phyloP scores from a whole-genome alignment of 2,797 vertebrate genomes.

The Limosa lapponica region DNA sequence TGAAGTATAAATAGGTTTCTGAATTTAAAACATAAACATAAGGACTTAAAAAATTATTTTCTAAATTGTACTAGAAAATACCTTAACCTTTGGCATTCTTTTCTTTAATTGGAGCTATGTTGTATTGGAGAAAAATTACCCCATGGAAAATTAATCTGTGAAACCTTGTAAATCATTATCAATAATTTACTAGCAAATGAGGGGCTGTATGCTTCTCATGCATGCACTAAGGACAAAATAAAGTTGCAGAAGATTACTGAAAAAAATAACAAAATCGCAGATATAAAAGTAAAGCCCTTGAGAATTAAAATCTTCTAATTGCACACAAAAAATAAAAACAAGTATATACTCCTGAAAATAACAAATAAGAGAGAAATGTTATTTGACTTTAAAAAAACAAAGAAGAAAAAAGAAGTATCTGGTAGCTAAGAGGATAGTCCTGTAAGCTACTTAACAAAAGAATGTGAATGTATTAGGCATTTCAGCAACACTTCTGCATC shows the following conservation, averaged over 20 bases:
- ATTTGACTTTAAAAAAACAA: background rate
- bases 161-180: slow-evolving; percentile 68
- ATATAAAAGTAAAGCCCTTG: background rate
- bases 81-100: slow-evolving; percentile 37
- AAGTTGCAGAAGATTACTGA: slow-evolving; percentile 65
- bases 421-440: slow-evolving; percentile 64
- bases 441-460: slow-evolving; percentile 70
- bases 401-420: background rate
- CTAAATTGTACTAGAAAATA: slow-evolving; percentile 24
- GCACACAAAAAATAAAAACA: background rate
- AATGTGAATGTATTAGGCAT: slow-evolving; percentile 71
- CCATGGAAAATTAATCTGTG: slow-evolving; percentile 66
- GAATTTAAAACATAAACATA: background rate
- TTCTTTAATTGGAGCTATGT: slow-evolving; percentile 36
- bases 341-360: background rate
- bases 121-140: slow-evolving; percentile 55
- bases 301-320: background rate
- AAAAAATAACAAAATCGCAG: slow-evolving; percentile 46
- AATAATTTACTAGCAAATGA: slow-evolving; percentile 54
- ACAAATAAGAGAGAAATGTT: background rate
- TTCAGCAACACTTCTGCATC: slow-evolving; percentile 76
- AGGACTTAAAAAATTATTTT: slow-evolving; percentile 3
- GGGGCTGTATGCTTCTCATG: slow-evolving; percentile 48
- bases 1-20: background rate
- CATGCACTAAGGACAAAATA: background rate